Evolutionary conservation across 2,797 vertebrate species (phyloP), one percentile per base, ranked within the genome.

Genomic region (Sarcoramphus papa): DNA sequence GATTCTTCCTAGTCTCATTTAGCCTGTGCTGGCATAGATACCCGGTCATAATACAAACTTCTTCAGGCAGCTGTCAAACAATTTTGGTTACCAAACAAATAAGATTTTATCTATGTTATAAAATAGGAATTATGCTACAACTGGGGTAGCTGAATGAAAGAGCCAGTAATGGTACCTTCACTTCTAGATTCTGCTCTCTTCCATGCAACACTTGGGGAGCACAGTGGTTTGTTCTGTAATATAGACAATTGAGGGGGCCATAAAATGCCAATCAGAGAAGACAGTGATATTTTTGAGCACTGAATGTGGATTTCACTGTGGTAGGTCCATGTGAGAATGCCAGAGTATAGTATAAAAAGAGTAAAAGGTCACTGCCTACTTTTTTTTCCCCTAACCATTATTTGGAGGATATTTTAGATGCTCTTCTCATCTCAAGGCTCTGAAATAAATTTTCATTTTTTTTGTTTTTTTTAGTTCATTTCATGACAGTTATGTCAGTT

Each of bases 281-380:
- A 12, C 45, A 35, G 25, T 75, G 60, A 33, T 88, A 65, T 64
- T 90, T 93, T 25, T 81, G 69, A 68, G 19, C 33, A 19, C 59
- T 73, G 62, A 88, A n/a, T 87, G 60, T 76, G 59, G 72, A 72
- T 91, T 87, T 94, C 73, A 35, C 59, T 96, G 90, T 81, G 91
- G 87, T 96, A 81, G 93, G 91, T 92, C 88, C n/a, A 35, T 95
- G 63, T 75, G 65, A 93, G 89, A 85, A 94, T 81, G 72, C n/a
- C 13, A 33, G 28, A 88, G 25, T 45, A 14, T 54, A 53, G 65
- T 62, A 90, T 56, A 83, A 92, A 93, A 88, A 21, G 57, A 92
- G 82, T 81, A 73, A 73, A 91, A 93, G 85, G 87, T 94, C 81
- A 69, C 72, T 85, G 88, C 54, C 20, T 88, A 37, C 53, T 85